phyloP scores from a whole-genome alignment of 2,113 vertebrate species.

The Pongo abelii region DNA sequence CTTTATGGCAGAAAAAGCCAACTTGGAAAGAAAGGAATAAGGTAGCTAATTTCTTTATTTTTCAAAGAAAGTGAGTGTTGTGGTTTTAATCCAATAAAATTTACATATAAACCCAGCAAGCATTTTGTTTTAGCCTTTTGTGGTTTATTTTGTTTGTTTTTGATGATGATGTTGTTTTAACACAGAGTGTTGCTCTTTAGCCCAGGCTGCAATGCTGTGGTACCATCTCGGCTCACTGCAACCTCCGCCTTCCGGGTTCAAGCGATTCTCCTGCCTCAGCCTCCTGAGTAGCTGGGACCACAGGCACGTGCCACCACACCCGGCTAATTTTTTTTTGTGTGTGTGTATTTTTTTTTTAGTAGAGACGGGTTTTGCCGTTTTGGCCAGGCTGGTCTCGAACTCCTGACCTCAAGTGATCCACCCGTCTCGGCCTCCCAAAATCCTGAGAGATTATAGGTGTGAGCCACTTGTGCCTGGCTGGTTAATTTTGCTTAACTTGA shows the following conservation, averaged over 20 bases:
- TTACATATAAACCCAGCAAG: not conserved
- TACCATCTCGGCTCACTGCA: not conserved
- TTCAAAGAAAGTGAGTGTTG: not conserved
- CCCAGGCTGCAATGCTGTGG: not conserved
- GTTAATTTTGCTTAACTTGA: not conserved
- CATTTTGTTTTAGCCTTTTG: not conserved
- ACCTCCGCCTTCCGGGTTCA: not conserved
- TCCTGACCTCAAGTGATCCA: not conserved
- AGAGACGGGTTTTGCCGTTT: not conserved
- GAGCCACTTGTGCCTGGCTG: not conserved
- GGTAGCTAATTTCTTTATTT: not conserved
- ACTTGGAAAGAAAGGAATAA: not conserved
- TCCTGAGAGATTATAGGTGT: not conserved
- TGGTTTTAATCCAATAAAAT: conserved; percentile 1
- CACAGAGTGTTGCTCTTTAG: too few relatives aligned
- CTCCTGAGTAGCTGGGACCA: not conserved
- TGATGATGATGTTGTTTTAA: not conserved
- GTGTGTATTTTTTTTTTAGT: not conserved
- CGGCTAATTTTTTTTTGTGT: not conserved
- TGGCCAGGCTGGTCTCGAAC: not conserved
- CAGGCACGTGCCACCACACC: not conserved
- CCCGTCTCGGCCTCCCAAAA: not conserved
- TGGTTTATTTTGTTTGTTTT: not conserved
- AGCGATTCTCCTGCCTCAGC: not conserved
- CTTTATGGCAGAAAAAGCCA: not conserved